Percentiles rank a stretch among this genome's conserved stretches.
Evolutionary conservation across 2,113 vertebrate species (phyloP).

Genomic region (Callipepla squamata): DNA sequence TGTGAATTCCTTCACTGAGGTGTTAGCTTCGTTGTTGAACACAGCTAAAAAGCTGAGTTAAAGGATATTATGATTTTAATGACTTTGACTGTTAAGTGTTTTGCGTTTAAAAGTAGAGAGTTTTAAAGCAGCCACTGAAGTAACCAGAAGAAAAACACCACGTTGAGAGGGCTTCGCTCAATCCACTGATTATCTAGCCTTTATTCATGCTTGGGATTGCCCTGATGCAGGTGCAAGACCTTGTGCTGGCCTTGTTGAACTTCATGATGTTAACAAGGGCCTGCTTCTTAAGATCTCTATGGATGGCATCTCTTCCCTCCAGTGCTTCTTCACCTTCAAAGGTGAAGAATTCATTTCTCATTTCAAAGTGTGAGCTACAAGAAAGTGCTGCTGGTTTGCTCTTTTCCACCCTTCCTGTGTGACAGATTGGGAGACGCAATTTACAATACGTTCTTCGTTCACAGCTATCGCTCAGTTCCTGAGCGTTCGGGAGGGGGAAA

Average conservation of each 20-base stretch:
- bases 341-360: not conserved
- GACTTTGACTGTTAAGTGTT: not conserved
- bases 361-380: not conserved
- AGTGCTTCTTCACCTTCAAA: not conserved
- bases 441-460: rapidly evolving
- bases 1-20: not conserved
- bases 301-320: not conserved
- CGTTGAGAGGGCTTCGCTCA: not conserved
- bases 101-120: not conserved
- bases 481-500: not conserved
- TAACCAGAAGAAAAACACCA: not conserved
- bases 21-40: not conserved
- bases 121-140: not conserved
- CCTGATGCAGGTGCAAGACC: not conserved
- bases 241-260: not conserved
- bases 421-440: not conserved
- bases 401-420: not conserved
- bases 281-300: not conserved
- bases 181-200: not conserved
- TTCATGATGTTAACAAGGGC: not conserved
- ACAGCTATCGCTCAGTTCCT: rapidly evolving
- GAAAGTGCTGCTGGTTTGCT: not conserved
- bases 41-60: not conserved
- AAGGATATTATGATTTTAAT: not conserved
- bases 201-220: not conserved